Evolutionary conservation across 1,140 invertebrate genomes (phyloP).

Genomic region (Zaprionus taronus): DNA sequence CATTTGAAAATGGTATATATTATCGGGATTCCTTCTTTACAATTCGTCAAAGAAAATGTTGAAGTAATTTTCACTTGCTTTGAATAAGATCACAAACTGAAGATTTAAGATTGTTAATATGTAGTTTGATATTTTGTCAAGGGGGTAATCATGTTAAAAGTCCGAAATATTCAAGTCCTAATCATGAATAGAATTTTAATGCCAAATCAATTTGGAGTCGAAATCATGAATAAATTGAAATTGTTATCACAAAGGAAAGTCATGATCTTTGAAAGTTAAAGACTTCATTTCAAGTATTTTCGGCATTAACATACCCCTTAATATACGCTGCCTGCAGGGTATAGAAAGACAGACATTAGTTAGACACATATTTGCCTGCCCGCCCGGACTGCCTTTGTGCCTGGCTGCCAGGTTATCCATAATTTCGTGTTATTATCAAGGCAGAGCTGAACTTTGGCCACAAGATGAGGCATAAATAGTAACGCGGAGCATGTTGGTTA

Average conservation of each 20-base stretch:
- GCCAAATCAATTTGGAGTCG: neutral
- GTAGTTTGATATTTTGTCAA: neutral
- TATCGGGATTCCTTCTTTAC: neutral
- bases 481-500: conserved; percentile 74
- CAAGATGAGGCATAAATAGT: conserved; percentile 23
- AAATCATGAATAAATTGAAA: neutral
- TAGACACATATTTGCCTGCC: conserved; percentile 37
- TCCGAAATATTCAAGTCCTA: neutral
- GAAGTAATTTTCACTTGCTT: neutral
- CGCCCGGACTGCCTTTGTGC: neutral
- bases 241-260: neutral
- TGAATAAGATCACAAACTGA: neutral
- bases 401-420: conserved; percentile 17
- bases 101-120: neutral
- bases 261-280: no score
- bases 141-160: neutral
- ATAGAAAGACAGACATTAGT: conserved; percentile 31
- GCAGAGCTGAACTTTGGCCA: conserved; percentile 42
- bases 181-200: neutral
- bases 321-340: neutral
- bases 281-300: no score
- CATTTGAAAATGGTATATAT: neutral
- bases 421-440: conserved; percentile 30
- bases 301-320: no score
- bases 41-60: neutral